Conservation (phyloP, 1,140 invertebrate species). For the Arion vulgaris region DNA sequence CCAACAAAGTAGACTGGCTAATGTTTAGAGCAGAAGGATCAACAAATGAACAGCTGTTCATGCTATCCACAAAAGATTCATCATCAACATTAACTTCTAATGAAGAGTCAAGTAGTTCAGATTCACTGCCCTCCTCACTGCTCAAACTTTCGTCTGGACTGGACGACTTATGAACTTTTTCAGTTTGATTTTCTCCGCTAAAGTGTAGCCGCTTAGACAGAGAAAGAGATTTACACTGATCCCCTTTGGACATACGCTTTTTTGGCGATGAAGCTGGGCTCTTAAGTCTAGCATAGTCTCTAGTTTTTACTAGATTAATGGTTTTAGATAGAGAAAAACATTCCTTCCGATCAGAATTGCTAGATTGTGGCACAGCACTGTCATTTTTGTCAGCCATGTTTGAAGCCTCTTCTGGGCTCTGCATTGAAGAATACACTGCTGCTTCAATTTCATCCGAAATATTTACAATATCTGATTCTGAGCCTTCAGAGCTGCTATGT, state of each 20-base stretch:
- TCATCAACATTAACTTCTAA: conserved; percentile 19
- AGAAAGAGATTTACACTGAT: not conserved
- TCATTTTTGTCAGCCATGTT: too few relatives aligned
- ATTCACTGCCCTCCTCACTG: not conserved
- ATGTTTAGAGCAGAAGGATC: not conserved
- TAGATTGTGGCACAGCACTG: not conserved
- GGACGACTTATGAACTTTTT: not conserved
- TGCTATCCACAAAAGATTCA: not conserved
- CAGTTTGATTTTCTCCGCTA: not conserved
- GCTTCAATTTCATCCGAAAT: too few relatives aligned
- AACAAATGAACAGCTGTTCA: not conserved
- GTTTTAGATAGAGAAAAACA: conserved; percentile 20
- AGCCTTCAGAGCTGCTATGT: too few relatives aligned
- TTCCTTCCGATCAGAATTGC: not conserved
- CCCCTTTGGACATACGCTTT: not conserved
- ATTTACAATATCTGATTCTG: too few relatives aligned
- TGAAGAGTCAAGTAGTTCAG: not conserved
- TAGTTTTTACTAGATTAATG: conserved; percentile 19
- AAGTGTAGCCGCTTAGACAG: conserved; percentile 14
- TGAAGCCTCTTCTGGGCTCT: too few relatives aligned
- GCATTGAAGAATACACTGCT: too few relatives aligned
- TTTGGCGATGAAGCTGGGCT: conserved; percentile 17
- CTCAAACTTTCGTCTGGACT: not conserved
- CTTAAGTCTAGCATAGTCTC: conserved; percentile 22
- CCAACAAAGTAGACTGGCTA: not conserved